Conservation (phyloP, 1,140 invertebrate species). For the Caenorhabditis elegans region DNA sequence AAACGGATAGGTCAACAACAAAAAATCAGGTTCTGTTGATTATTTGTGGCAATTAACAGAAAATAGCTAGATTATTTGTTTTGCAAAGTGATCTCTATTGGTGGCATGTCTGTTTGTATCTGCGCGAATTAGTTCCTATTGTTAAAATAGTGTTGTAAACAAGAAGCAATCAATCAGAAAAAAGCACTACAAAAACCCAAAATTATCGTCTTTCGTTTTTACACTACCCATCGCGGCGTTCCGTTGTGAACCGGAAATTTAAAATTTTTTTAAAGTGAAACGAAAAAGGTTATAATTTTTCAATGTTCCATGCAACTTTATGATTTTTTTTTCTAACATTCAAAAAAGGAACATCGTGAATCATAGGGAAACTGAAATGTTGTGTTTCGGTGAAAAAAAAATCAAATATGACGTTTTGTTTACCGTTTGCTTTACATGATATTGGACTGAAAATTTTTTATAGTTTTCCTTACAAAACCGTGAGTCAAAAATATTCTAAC, state of each 20-base stretch:
- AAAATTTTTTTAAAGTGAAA: too few relatives aligned
- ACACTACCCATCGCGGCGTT: too few relatives aligned
- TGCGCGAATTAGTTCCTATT: background rate
- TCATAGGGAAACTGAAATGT: background rate
- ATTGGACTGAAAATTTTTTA: too few relatives aligned
- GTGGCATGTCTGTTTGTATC: constrained; percentile 1
- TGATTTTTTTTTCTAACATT: background rate
- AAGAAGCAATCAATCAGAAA: background rate
- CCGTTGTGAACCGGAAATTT: too few relatives aligned
- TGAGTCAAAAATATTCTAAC: background rate
- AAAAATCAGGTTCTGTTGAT: background rate
- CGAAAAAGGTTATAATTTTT: background rate
- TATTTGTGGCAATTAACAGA: background rate
- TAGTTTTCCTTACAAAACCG: too few relatives aligned
- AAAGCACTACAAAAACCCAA: background rate
- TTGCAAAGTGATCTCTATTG: constrained; percentile 22
- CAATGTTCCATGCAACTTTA: background rate
- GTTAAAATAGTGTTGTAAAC: background rate
- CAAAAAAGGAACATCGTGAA: background rate
- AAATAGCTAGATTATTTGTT: constrained; percentile 12
- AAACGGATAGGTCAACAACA: too few relatives aligned
- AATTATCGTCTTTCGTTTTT: background rate
- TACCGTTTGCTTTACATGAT: too few relatives aligned
- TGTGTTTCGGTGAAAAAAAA: background rate
- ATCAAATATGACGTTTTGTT: too few relatives aligned